Evolutionary conservation across 1,140 invertebrate genomes (phyloP).

Genomic region (Orius laevigatus): DNA sequence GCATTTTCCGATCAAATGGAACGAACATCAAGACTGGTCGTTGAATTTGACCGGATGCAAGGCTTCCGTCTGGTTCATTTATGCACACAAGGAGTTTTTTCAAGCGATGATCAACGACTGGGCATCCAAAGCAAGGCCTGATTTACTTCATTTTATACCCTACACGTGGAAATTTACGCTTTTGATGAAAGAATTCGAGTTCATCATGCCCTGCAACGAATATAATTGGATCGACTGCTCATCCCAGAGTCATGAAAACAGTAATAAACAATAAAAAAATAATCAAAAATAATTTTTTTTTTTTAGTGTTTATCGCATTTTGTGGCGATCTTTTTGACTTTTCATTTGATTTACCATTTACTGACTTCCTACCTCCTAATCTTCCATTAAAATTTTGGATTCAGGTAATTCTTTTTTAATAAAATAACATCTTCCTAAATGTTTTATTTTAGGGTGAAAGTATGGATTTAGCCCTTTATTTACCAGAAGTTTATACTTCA

Average conservation of each 20-base stretch:
- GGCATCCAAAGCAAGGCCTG: slow-evolving; percentile 75
- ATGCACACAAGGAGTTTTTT: slow-evolving; percentile 89
- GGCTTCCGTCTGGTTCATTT: slow-evolving; percentile 79
- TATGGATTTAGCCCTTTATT: slow-evolving; percentile 71
- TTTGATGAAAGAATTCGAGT: slow-evolving; percentile 86
- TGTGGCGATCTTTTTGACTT: slow-evolving; percentile 86
- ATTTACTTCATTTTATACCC: slow-evolving; percentile 88
- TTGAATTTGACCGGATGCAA: slow-evolving; percentile 83
- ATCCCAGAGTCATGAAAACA: slow-evolving; percentile 83
- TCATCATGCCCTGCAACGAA: slow-evolving; percentile 86
- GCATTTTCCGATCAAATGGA: slow-evolving; percentile 84
- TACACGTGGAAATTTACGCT: slow-evolving; percentile 92
- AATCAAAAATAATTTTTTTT: slow-evolving; percentile 13
- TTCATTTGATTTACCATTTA: slow-evolving; percentile 81
- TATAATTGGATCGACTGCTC: slow-evolving; percentile 99
- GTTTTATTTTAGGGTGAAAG: slow-evolving; percentile 53
- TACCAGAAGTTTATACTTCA: slow-evolving; percentile 82
- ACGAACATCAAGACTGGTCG: slow-evolving; percentile 85
- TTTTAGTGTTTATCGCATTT: slow-evolving; percentile 67
- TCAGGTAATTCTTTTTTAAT: slow-evolving; percentile 35
- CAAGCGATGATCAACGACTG: slow-evolving; percentile 93
- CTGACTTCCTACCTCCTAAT: slow-evolving; percentile 75
- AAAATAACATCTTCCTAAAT: slow-evolving; percentile 8
- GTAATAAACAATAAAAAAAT: slow-evolving; percentile 25
- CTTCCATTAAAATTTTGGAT: slow-evolving; percentile 83